Evolutionary conservation across 2,113 vertebrate genomes (phyloP), one percentile per base, ranked within the genome.

Genomic region (Hiodon tergisus): DNA sequence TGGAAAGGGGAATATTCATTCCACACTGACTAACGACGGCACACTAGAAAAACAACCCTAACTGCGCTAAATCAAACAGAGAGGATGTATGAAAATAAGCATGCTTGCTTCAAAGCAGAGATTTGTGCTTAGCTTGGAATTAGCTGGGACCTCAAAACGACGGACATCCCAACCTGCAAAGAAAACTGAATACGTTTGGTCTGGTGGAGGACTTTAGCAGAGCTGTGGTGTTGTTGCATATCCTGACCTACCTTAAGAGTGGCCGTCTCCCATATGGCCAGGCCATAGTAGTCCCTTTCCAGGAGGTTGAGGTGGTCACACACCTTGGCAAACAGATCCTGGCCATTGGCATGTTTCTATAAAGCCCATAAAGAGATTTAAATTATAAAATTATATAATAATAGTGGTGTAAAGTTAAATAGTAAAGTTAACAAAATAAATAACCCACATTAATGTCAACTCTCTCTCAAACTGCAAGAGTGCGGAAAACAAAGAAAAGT

Each of bases 221-320:
- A 31, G 31, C 31, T 57, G 54, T 57, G 54, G 54, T 57, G 6
- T 10, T 2, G 16, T n/a, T 63, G 14, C 13, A 16, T 63, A 6
- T 7, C 46, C 4, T 16, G 14, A 3, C 16, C 14, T 85, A 98
- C 96, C 94, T 94, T 96, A 73, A 72, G 86, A 31, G 82, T 88
- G 9, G 89, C 80, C 0, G 90, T 92, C 72, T 96, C 94, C 94
- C 93, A 95, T 85, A 92, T 72, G 78, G 92, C 90, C 75, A 99
- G 88, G 72, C 94, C 91, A 85, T 94, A 99, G 86, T 98, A 99
- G 86, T 98, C 97, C 82, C 93, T 96, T 89, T 99, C 97, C 87
- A 98, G 83, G 60, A 99, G 94, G 85, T 98, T 95, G 84, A 97
- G 92, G 75, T 98, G 94, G 76, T 96, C 94, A 14, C 93, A 98